These are phyloP conservation scores for Leontocebus nigricollis DNA, from an alignment of 2,797 vertebrate genomes.

Conservation along the genomic window DNA sequence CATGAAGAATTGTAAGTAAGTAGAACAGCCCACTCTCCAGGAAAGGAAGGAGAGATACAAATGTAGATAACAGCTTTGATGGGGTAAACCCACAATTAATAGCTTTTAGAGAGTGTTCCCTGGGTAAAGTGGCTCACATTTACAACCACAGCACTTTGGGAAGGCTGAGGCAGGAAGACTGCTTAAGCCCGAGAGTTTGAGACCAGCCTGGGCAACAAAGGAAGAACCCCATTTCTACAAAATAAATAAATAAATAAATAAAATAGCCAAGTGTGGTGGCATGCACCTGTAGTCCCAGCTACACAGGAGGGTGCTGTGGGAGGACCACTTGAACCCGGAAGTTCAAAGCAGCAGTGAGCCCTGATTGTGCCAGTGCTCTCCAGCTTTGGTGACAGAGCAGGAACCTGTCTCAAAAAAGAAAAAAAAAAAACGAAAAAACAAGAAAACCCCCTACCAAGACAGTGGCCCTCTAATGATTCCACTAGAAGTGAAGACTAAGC, in stretches of 20 bases:
- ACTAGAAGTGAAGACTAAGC: neutral
- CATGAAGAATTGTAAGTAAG: neutral
- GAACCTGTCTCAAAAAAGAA: neutral
- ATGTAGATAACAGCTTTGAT: neutral
- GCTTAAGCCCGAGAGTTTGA: neutral
- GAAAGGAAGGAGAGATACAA: neutral
- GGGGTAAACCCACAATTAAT: neutral
- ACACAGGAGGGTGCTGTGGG: neutral
- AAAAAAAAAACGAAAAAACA: no score
- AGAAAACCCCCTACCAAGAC: neutral
- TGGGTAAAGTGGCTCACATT: neutral
- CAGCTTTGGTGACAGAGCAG: neutral
- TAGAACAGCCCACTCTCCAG: neutral
- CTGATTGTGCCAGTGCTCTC: neutral
- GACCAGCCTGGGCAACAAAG: neutral
- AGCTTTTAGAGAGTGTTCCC: neutral
- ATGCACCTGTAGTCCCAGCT: neutral
- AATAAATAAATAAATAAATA: no score
- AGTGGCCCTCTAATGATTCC: neutral
- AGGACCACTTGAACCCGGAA: neutral
- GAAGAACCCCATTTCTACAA: neutral
- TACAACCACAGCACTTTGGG: neutral
- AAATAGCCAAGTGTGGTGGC: neutral
- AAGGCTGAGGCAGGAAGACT: neutral
- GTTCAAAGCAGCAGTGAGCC: neutral